A percentile compares a stretch with the other conserved stretches of the same genome.
phyloP scores from a whole-genome alignment of 2,113 vertebrate genomes.

The Agelaius phoeniceus region DNA sequence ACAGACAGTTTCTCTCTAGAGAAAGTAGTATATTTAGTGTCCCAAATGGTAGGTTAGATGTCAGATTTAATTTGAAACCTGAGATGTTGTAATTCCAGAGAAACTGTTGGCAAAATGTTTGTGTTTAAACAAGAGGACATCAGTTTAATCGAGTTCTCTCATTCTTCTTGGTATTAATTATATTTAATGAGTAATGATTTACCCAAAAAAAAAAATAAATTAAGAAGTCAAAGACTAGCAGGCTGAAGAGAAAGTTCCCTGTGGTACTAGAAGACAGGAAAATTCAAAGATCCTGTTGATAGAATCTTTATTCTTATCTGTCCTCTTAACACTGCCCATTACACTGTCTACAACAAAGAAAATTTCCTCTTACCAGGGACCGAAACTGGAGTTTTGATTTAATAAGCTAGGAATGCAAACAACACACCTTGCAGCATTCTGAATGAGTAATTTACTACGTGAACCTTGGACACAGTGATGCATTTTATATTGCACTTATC shows the following conservation, averaged over 20 bases:
- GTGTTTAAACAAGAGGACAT: background rate
- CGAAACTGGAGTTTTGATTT: background rate
- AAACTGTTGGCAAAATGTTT: background rate
- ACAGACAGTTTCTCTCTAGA: background rate
- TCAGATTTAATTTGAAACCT: constrained; percentile 39
- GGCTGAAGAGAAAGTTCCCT: background rate
- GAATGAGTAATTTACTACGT: background rate
- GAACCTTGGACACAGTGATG: background rate
- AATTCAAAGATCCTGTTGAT: background rate
- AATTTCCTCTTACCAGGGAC: background rate
- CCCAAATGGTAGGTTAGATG: constrained; percentile 2
- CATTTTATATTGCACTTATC: background rate
- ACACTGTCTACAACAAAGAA: background rate
- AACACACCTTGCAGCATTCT: background rate
- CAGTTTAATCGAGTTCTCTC: background rate
- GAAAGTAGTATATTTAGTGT: background rate
- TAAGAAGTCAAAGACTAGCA: background rate
- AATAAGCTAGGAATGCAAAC: background rate
- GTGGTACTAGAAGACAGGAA: background rate
- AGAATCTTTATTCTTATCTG: background rate
- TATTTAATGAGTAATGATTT: background rate
- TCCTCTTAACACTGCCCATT: background rate
- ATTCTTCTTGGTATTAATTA: background rate
- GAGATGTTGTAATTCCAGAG: constrained; percentile 5
- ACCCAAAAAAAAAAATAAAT: background rate